phyloP scores from a whole-genome alignment of 92 coral and sea anemone species.

The Desmophyllum pertusum region DNA sequence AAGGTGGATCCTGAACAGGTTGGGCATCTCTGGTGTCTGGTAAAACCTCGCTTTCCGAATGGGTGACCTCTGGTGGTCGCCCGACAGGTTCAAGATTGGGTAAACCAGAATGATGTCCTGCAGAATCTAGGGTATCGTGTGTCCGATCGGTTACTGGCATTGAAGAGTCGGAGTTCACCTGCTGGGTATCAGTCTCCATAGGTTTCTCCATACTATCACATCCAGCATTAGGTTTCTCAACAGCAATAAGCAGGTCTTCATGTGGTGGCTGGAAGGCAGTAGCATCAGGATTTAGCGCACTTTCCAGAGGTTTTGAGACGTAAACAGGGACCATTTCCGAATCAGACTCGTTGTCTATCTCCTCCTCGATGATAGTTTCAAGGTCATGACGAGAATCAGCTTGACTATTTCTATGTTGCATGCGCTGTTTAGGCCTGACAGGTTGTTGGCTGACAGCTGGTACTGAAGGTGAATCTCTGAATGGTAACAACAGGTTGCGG shows the following conservation, averaged over 20 bases:
- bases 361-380: slow-evolving; percentile 3
- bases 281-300: neutral
- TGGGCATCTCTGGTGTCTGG: no score
- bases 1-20: no score
- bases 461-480: neutral
- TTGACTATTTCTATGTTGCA: neutral
- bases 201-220: neutral
- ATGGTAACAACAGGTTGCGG: slow-evolving; percentile 7
- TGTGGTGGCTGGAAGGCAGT: neutral
- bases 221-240: neutral
- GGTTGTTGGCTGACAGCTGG: neutral
- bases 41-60: no score
- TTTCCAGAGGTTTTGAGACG: neutral
- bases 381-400: neutral
- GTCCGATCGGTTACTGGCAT: neutral
- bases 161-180: slow-evolving; percentile 2
- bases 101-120: neutral
- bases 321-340: neutral
- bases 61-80: slow-evolving; percentile 21
- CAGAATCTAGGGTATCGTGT: neutral
- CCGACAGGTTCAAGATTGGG: neutral
- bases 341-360: neutral
- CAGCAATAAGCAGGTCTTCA: neutral
- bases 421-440: slow-evolving; percentile 16
- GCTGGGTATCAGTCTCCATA: slow-evolving; percentile 4